phyloP scores from a whole-genome alignment of 2,113 vertebrate genomes.

The Malurus alboscapulatus region DNA sequence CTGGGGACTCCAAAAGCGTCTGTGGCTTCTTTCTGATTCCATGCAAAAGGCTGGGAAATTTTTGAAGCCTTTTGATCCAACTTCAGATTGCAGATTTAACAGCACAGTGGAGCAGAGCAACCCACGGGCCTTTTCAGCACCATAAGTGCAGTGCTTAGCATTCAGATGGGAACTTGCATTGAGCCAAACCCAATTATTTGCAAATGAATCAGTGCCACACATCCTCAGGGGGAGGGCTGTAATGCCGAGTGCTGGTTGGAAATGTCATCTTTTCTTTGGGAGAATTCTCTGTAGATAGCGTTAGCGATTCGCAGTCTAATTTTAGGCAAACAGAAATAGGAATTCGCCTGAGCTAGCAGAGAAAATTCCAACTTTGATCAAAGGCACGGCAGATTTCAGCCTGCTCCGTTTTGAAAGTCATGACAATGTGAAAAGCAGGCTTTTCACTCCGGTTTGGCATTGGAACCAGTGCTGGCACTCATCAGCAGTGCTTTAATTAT shows the following conservation, averaged over 20 bases:
- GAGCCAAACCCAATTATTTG: constrained; percentile 37
- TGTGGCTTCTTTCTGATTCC: neutral
- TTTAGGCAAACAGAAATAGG: constrained; percentile 6
- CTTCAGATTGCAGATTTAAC: neutral
- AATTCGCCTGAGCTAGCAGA: neutral
- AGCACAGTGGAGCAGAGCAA: neutral
- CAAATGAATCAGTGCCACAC: neutral
- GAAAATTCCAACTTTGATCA: neutral
- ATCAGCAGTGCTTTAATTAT: constrained; percentile 20
- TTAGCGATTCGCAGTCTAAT: neutral
- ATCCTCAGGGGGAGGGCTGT: neutral
- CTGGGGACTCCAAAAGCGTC: neutral
- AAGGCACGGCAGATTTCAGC: neutral
- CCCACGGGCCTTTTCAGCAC: neutral
- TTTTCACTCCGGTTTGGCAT: neutral
- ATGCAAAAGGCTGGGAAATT: neutral
- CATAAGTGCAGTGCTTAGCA: neutral
- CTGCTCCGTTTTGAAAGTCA: neutral
- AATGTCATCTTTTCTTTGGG: neutral
- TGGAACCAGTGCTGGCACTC: neutral
- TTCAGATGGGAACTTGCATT: neutral
- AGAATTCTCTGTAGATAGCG: neutral
- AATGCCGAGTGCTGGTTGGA: neutral
- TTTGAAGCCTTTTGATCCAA: neutral
- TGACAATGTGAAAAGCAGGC: neutral